A percentile compares a stretch with the other conserved stretches of the same genome.
Conservation (phyloP, 2,113 vertebrate genomes). For the Ictidomys tridecemlineatus region DNA sequence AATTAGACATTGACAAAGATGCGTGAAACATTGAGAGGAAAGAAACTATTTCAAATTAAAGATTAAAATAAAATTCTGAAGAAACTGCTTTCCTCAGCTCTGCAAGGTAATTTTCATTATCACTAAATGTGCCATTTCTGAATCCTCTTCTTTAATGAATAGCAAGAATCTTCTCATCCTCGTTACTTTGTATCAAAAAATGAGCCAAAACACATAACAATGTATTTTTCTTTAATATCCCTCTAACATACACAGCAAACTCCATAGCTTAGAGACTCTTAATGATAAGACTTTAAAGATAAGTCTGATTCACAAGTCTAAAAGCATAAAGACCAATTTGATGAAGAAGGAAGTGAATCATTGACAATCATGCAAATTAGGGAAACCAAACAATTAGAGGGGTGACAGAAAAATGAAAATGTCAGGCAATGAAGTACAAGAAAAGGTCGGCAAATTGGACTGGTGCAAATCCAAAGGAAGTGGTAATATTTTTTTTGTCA, state of each 20-base stretch:
- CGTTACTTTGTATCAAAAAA: background rate
- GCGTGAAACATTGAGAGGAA: background rate
- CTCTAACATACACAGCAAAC: background rate
- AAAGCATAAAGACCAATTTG: slow-evolving; percentile 16
- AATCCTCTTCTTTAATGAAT: background rate
- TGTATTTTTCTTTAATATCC: background rate
- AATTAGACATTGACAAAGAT: background rate
- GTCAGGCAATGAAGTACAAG: background rate
- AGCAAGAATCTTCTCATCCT: background rate
- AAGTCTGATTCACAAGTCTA: background rate
- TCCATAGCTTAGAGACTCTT: slow-evolving; percentile 16
- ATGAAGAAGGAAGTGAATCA: slow-evolving; percentile 19
- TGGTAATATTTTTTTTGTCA: background rate
- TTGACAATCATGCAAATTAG: background rate
- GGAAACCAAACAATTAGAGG: background rate
- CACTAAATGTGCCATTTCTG: background rate
- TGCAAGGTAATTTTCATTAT: background rate
- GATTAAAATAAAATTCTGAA: slow-evolving; percentile 47
- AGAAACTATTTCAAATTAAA: slow-evolving; percentile 3
- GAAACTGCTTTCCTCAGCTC: background rate
- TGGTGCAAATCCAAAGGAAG: background rate
- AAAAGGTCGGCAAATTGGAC: background rate
- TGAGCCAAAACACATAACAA: background rate
- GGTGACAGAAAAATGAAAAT: background rate
- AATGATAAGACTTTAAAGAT: slow-evolving; percentile 21